Conservation (phyloP, 2,113 vertebrate genomes). For the Oreochromis aureus region DNA sequence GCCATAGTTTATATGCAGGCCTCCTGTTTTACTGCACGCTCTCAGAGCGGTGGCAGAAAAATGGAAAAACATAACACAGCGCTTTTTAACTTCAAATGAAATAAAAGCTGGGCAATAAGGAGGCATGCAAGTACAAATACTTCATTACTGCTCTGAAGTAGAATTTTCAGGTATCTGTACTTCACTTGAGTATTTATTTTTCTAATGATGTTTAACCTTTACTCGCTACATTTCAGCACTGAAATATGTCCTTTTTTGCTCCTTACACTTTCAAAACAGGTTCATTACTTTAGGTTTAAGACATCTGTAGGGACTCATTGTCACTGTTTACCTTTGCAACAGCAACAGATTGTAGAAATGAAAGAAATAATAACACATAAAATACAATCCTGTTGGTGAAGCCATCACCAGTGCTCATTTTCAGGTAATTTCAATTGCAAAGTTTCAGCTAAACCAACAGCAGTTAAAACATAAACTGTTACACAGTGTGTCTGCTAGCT, state of each 20-base stretch:
- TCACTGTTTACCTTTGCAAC: rapidly evolving
- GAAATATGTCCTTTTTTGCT: background rate
- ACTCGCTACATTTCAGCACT: background rate
- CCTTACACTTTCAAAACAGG: background rate
- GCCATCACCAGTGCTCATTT: background rate
- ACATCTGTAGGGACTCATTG: background rate
- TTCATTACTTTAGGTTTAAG: background rate
- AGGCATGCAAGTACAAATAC: background rate
- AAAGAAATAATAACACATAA: background rate
- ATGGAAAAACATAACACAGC: background rate
- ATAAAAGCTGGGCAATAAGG: background rate
- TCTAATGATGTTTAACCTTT: background rate
- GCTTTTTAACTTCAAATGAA: background rate
- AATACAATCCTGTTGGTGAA: background rate
- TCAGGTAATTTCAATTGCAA: no score
- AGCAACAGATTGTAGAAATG: rapidly evolving
- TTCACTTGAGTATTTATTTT: rapidly evolving
- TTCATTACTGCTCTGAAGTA: background rate
- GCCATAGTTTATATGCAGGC: rapidly evolving
- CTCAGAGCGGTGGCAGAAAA: rapidly evolving
- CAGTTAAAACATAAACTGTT: no score
- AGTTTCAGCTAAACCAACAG: no score
- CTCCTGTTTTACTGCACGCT: background rate
- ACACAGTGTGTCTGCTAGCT: no score
- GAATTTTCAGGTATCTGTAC: background rate